Conservation (phyloP, 1,140 invertebrate species). For the Sarcophaga bullata region DNA sequence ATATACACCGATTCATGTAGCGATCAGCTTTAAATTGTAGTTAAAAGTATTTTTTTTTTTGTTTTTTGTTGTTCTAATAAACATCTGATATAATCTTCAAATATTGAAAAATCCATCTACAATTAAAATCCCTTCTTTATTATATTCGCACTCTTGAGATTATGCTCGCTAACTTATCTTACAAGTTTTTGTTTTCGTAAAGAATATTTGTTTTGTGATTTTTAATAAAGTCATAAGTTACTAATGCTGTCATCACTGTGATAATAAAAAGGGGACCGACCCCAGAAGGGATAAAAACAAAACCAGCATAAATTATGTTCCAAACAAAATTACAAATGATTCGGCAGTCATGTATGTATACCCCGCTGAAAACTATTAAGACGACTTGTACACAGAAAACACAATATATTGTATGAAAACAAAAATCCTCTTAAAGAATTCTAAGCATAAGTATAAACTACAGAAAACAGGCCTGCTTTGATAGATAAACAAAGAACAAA, state of each 20-base stretch:
- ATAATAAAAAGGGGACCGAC: not conserved
- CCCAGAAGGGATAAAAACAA: not conserved
- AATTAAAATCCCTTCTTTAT: too few relatives aligned
- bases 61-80: too few relatives aligned
- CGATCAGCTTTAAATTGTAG: too few relatives aligned
- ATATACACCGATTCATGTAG: too few relatives aligned
- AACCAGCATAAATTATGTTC: conserved; percentile 30
- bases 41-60: too few relatives aligned
- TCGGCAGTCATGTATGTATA: not conserved
- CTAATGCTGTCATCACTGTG: conserved; percentile 3
- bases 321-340: not conserved
- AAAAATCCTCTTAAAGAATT: not conserved
- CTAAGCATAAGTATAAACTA: not conserved
- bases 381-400: conserved; percentile 12
- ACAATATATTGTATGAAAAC: conserved; percentile 9
- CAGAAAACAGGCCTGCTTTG: not conserved
- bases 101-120: too few relatives aligned
- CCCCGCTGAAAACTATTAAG: conserved; percentile 19
- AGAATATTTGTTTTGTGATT: not conserved
- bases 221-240: conserved; percentile 30
- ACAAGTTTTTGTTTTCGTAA: too few relatives aligned
- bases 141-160: too few relatives aligned
- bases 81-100: too few relatives aligned
- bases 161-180: too few relatives aligned
- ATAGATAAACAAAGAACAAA: conserved; percentile 14